These are phyloP conservation scores for Anhinga anhinga DNA, from an alignment of 2,113 vertebrate species.

Conservation along the genomic window DNA sequence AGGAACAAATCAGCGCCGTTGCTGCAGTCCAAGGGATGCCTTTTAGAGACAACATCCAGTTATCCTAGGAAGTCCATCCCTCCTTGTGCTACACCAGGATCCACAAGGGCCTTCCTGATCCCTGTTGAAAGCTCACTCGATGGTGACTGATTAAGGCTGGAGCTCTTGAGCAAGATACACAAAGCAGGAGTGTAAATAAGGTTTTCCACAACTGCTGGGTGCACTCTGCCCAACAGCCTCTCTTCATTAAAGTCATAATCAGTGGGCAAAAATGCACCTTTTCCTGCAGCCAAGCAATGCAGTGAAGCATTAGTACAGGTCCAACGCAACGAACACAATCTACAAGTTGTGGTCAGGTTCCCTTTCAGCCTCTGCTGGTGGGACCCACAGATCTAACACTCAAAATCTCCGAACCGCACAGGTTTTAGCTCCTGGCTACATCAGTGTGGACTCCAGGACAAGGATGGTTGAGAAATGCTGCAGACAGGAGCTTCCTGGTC, in stretches of 20 bases:
- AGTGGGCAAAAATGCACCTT: background rate
- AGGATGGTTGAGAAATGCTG: background rate
- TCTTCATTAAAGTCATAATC: background rate
- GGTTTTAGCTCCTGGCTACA: background rate
- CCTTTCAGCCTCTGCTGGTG: background rate
- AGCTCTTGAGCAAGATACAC: background rate
- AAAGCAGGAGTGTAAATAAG: background rate
- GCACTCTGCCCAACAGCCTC: background rate
- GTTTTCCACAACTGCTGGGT: background rate
- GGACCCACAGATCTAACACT: background rate
- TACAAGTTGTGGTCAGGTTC: background rate
- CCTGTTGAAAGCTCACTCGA: background rate
- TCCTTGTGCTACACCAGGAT: background rate
- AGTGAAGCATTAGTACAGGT: background rate
- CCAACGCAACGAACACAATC: background rate
- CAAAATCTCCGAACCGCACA: fast-evolving
- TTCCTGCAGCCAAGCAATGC: background rate
- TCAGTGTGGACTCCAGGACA: background rate
- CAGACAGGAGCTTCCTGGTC: background rate
- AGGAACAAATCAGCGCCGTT: background rate
- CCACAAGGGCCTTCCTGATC: background rate
- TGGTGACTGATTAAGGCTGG: background rate
- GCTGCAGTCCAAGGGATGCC: background rate
- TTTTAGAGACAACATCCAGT: background rate
- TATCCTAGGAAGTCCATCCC: background rate